Base-by-base conservation (phyloP, 2,113 vertebrate species). In the Setophaga kirtlandii region DNA sequence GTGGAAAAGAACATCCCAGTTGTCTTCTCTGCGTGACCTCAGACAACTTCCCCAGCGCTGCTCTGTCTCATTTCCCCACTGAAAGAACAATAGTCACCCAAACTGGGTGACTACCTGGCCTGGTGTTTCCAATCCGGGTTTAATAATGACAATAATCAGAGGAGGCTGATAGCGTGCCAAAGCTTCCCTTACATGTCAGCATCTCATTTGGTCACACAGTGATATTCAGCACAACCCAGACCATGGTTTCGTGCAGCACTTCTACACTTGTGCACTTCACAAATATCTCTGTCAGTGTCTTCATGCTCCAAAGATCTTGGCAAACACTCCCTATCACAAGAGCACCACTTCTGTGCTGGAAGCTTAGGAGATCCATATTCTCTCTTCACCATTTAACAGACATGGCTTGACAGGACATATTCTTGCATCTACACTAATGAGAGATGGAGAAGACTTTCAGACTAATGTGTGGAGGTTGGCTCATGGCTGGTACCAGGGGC, bases 401-500 rank as follows among this genome's bases (percentile, higher is more conserved):
- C 17, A 46, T 5, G 15, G 28, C 64, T 68, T 35, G 53, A 83
- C 3, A 39, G 28, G 49, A 62, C 8, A 11, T 41, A 63, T 33
- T 81, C 68, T 47, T 85, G 27, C 42, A 83, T 30, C 63, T 47
- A 44, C 10, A 28, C 5, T 52, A 71, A 58, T 7, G 10, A 86
- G 31, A 1, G 5, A 53, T 49, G 37, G 30, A 92, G 28, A 84
- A 47, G 49, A 49, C 28, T 49, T 13, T 4, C 52, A 75, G 44
- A 71, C 3, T 18, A 71, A 71, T 9, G 31, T 1, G 2, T 70
- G 35, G 47, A 49, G 55, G 65, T 28, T 0, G 0, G 63, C 15
- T 89, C 2, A 0, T 31, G 50, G 47, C 24, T 63, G 42, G 37
- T 65, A 76, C 25, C 1, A 1, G 46, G 82, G 12, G 30, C n/a